Evolutionary conservation across 2,888 invertebrate genomes (phyloP), one percentile per base, ranked within the genome.

Genomic region (Erannis defoliaria): DNA sequence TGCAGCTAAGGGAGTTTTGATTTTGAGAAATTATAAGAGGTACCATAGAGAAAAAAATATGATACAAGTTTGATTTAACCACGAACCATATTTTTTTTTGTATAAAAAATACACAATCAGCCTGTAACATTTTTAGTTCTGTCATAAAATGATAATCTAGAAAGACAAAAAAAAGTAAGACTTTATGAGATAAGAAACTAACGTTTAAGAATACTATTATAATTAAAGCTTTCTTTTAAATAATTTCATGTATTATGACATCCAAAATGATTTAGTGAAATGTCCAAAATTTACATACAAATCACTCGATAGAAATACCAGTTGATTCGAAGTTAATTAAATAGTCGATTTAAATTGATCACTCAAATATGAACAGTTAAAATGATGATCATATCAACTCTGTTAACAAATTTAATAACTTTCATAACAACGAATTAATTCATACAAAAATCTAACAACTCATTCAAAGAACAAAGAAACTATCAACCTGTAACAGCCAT

Each of bases 381-480:
- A 46, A 31, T 31, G 31, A 9, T 26, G 26, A 43, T 43, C 8
- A 26, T 21, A 19, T 40, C 43, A 23, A 42, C 21, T 29, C 5
- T 9, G 29, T 18, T 18, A 38, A 38, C n/a, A 3, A 33, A 33
- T 35, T 5, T n/a, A 5, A 49, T 5, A 33, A 18, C 19, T 29
- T 10, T 35, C 19, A 46, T 9, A 31, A 23, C 40, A n/a, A n/a
- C n/a, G n/a, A 26, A 38, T n/a, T 31, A 33, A 49, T 48, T 18
- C 51, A 16, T 23, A 23, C n/a, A 14, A 31, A 45, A 35, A 46
- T 16, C 38, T 18, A 29, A 38, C 49, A 60, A 14, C 37, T 54
- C 8, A 43, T 21, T 46, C 6, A 29, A 42, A 62, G 29, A 48
- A 62, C 56, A 62, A 62, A 62, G 53, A 18, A 46, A 35, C 26